Percentiles rank a stretch among this genome's conserved stretches.
Conservation (phyloP, 2,113 vertebrate species). For the Hystrix cristata region DNA sequence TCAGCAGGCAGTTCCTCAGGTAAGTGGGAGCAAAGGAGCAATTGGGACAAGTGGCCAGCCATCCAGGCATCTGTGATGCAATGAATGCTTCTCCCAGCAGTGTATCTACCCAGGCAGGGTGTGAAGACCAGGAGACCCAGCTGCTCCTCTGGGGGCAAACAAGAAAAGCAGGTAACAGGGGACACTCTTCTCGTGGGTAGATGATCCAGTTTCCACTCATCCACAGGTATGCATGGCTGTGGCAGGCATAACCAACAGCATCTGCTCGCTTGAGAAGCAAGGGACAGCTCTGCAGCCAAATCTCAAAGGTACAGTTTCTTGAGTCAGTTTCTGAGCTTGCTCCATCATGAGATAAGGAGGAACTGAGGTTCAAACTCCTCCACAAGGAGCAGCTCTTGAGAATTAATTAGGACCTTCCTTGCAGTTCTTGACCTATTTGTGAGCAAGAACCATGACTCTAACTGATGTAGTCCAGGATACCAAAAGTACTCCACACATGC, state of each 20-base stretch:
- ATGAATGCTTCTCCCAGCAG: background rate
- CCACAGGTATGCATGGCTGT: background rate
- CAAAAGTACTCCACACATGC: background rate
- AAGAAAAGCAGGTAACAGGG: background rate
- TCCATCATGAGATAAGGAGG: background rate
- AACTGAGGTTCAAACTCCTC: conserved; percentile 7
- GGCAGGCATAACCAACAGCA: background rate
- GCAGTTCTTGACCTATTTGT: background rate
- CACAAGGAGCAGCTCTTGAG: background rate
- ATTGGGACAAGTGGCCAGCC: background rate
- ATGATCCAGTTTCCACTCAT: background rate
- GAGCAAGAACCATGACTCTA: conserved; percentile 18
- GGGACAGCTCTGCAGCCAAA: background rate
- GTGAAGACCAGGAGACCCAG: background rate
- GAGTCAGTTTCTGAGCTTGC: background rate
- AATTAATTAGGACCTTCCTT: conserved; percentile 43
- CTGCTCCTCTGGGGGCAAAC: background rate
- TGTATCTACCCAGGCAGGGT: background rate
- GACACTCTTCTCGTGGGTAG: background rate
- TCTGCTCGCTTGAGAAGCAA: background rate
- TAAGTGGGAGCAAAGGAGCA: background rate
- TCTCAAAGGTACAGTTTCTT: conserved; percentile 1
- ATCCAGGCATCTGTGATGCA: background rate
- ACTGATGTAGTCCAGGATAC: background rate
- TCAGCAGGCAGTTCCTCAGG: background rate